These are phyloP conservation scores for Chydorus sphaericus DNA, from an alignment of 2,888 invertebrate genomes.

Conservation along the genomic window DNA sequence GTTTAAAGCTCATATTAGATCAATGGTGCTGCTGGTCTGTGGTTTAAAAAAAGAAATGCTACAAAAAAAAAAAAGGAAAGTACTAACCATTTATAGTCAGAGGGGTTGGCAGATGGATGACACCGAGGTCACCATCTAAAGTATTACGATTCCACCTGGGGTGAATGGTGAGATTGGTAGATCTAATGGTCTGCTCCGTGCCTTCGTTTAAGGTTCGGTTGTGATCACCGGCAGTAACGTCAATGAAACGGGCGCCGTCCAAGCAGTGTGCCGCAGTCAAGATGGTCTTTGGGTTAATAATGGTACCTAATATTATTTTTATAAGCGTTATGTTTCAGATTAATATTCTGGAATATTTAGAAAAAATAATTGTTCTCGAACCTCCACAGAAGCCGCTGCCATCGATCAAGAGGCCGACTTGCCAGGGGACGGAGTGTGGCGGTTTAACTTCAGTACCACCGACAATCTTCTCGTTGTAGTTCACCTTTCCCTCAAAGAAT, in stretches of 20 bases:
- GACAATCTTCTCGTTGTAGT: no score
- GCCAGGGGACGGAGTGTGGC: no score
- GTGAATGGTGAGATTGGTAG: conserved; percentile 17
- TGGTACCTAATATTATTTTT: no score
- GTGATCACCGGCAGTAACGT: conserved; percentile 9
- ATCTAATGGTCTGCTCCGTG: not conserved
- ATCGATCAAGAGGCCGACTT: conserved; percentile 19
- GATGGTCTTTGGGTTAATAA: not conserved
- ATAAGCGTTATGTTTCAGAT: no score
- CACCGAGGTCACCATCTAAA: conserved; percentile 18
- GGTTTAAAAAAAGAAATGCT: not conserved
- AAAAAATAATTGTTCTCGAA: no score
- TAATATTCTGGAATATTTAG: no score
- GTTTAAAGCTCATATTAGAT: no score
- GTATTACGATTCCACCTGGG: conserved; percentile 16
- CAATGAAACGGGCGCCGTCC: not conserved
- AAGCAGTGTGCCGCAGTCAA: conserved; percentile 10
- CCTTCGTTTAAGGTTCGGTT: not conserved
- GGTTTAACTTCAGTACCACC: no score
- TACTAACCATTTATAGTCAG: conserved; percentile 15
- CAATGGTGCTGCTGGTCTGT: no score
- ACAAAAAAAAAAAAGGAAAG: not conserved
- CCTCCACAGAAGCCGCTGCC: conserved; percentile 19
- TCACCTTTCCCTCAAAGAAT: no score
- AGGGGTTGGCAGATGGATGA: conserved; percentile 18